These are phyloP conservation scores for Amblyjoppa fuscipennis DNA, from an alignment of 2,888 invertebrate species.

Conservation along the genomic window DNA sequence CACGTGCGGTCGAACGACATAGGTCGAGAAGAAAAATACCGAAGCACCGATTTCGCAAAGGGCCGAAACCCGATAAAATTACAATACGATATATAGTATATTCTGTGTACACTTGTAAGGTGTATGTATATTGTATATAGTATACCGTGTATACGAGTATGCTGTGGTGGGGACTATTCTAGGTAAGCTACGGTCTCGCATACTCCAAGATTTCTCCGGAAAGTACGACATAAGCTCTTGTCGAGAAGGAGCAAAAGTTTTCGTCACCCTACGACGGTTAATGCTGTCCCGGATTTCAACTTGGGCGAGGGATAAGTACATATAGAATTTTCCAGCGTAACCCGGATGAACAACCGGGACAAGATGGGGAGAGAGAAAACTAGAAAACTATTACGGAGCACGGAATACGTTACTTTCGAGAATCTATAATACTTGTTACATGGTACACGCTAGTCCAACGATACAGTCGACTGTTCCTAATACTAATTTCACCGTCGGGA, in stretches of 20 bases:
- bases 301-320: slow-evolving; percentile 27
- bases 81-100: too few species aligned
- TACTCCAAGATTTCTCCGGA: slow-evolving; percentile 44
- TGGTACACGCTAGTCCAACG: not conserved
- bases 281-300: slow-evolving; percentile 49
- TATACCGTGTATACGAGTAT: not conserved
- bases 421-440: slow-evolving; percentile 6
- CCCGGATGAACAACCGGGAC: not conserved
- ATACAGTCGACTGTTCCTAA: not conserved
- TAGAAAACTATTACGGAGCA: slow-evolving; percentile 10
- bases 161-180: not conserved
- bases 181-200: slow-evolving; percentile 14
- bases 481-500: not conserved
- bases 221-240: slow-evolving; percentile 38
- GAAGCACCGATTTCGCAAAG: too few species aligned
- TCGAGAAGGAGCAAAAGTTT: slow-evolving; percentile 52
- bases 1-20: too few species aligned
- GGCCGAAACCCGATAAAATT: too few species aligned
- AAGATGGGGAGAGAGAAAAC: slow-evolving; percentile 10
- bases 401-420: slow-evolving; percentile 14
- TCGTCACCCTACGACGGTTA: slow-evolving; percentile 50
- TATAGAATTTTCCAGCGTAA: slow-evolving; percentile 42
- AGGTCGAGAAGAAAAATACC: too few species aligned
- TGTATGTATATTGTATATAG: not conserved
- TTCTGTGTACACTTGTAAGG: not conserved